Evolutionary conservation across 2,888 invertebrate genomes (phyloP), one percentile per base, ranked within the genome.

Genomic region (Pachydiplax longipennis): DNA sequence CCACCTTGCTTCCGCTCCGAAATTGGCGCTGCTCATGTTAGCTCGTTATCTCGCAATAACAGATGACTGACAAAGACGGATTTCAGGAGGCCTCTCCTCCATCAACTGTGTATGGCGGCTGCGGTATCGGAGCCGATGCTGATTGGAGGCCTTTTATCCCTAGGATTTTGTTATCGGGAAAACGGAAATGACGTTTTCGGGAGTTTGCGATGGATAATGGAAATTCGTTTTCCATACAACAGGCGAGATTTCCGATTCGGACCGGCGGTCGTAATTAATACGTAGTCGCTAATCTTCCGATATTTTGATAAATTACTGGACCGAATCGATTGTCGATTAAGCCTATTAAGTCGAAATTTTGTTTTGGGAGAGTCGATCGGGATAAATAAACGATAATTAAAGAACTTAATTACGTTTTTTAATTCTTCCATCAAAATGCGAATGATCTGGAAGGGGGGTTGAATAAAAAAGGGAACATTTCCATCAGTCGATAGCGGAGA

Each of bases 1-100:
- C 91, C 91, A 37, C 81, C 25, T 80, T 81, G 91, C 91, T 91
- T 92, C 92, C 92, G 91, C 91, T 91, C 90, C 91, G 91, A 91
- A 91, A 92, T 91, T 91, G 91, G 91, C 91, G 91, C 92, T 90
- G 91, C 91, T 91, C 92, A 91, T 91, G 91, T 91, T 91, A 58
- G 58, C 91, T 90, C 90, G 91, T 91, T 91, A 91, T 91, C 91
- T 91, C 90, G 91, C 92, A 92, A 91, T 92, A 91, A 90, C 91
- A 91, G 91, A 90, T 91, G 92, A 92, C 92, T 87, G 90, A 87
- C 91, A 87, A 91, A 91, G 92, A 92, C 91, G 92, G 92, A 92
- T 91, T 83, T 83, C 35, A 48, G 48, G 82, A n/a, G 15, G 6
- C 15, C 40, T 48, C 3, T 18, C 48, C 58, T 58, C 15, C 18